Evolutionary conservation across 2,797 vertebrate genomes (phyloP).

Genomic region (Crenuchus spilurus): DNA sequence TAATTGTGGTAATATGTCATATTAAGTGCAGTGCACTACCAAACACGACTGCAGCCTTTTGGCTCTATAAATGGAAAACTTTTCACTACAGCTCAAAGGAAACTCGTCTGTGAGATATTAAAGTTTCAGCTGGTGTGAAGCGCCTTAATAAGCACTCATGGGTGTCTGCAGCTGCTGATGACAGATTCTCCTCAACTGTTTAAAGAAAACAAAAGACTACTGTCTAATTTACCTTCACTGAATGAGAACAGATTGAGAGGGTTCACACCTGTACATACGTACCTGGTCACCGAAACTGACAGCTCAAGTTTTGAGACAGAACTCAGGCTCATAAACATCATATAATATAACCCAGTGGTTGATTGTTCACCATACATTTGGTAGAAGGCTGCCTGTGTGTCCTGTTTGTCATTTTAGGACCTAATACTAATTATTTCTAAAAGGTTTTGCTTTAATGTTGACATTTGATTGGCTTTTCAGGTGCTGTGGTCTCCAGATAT

Average conservation of each 20-base stretch:
- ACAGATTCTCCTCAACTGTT: neutral
- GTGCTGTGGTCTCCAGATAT: no score
- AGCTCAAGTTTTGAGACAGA: neutral
- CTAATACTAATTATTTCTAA: no score
- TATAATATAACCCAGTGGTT: no score
- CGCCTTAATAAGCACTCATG: conserved; percentile 21
- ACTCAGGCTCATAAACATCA: no score
- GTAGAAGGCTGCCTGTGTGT: no score
- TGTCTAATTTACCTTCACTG: neutral
- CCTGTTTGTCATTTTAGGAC: no score
- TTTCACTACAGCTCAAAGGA: conserved; percentile 14
- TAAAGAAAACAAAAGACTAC: neutral
- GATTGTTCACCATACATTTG: no score
- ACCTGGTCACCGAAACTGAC: neutral
- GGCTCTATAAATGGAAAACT: no score
- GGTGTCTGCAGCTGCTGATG: conserved; percentile 2
- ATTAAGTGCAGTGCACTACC: conserved; percentile 55
- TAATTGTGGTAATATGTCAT: conserved; percentile 63
- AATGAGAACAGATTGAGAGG: neutral
- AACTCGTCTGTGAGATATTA: conserved; percentile 33
- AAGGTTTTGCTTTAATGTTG: no score
- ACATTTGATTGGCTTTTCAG: no score
- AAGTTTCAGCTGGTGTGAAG: conserved; percentile 35
- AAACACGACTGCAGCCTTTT: conserved; percentile 43
- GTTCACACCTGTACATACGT: neutral